Evolutionary conservation across 2,113 vertebrate genomes (phyloP).

Genomic region (Colossoma macropomum): DNA sequence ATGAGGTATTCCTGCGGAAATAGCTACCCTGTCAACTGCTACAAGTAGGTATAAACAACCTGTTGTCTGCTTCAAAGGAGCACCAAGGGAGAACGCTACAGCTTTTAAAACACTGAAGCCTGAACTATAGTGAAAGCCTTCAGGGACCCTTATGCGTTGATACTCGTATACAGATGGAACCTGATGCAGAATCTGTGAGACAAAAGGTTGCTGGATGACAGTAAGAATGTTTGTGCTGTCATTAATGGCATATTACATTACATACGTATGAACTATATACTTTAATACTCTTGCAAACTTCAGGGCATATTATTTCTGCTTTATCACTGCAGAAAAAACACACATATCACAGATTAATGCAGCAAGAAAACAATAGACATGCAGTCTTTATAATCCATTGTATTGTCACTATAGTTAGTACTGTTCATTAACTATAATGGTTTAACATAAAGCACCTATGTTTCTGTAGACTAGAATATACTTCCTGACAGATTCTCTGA

Average conservation of each 20-base stretch:
- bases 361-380: no score
- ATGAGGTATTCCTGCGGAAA: conserved; percentile 49
- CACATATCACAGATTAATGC: neutral
- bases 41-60: conserved; percentile 49
- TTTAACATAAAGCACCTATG: neutral
- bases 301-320: neutral
- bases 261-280: neutral
- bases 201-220: neutral
- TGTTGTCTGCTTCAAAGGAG: conserved; percentile 46
- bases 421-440: neutral
- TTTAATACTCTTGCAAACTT: neutral
- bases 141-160: conserved; percentile 11
- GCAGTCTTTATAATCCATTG: neutral
- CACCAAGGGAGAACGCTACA: conserved; percentile 18
- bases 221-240: neutral
- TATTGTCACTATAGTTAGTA: neutral
- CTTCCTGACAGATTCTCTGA: no score
- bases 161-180: neutral
- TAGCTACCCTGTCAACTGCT: conserved; percentile 32
- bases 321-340: neutral
- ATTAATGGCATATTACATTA: neutral
- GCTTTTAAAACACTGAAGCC: conserved; percentile 42
- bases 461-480: neutral
- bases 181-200: neutral
- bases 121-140: conserved; percentile 29